Base-by-base conservation (phyloP, 2,113 vertebrate genomes). In the Nettapus auritus region DNA sequence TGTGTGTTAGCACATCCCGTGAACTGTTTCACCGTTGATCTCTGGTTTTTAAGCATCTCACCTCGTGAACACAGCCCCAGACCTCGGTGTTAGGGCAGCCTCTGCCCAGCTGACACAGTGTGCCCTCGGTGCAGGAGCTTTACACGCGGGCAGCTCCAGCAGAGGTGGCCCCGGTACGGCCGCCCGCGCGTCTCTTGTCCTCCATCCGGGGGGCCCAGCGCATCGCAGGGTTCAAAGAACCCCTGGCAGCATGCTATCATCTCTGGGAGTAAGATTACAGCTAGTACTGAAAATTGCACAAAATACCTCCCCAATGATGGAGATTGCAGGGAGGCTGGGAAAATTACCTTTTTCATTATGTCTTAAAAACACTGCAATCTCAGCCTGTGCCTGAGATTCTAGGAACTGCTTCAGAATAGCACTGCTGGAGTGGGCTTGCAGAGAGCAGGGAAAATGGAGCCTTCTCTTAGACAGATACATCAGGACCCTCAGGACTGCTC, bases 311-410 rank as follows among this genome's bases (percentile, higher is more conserved):
- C 90, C 76, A 31, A 60, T 85, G 93, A 94, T 80, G 89, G 77
- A 97, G 94, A 97, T 92, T 96, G 94, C 95, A 91, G 94, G 75
- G 88, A 96, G 83, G 25, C 96, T 83, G 86, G 86, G 91, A 92
- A 97, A 97, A 97, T 94, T 94, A 87, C 93, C 91, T 90, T 93
- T 92, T 84, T 93, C 96, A 93, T 96, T 96, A 92, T 56, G 52
- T 42, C 95, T 96, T 91, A 92, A 94, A 96, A 96, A 90, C 63
- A 90, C 86, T 8, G 91, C 94, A 94, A 89, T 94, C 95, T 96
- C 80, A 11, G 90, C 60, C 95, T 86, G 76, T 81, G 66, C 57
- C 95, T 84, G 76, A 75, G 94, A 93, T 94, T 94, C 93, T 21
- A 87, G 88, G 93, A 95, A 93, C 78, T n/a, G n/a, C n/a, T 75